These are phyloP conservation scores for Volucella inflata DNA, from an alignment of 2,888 invertebrate species.

Conservation along the genomic window DNA sequence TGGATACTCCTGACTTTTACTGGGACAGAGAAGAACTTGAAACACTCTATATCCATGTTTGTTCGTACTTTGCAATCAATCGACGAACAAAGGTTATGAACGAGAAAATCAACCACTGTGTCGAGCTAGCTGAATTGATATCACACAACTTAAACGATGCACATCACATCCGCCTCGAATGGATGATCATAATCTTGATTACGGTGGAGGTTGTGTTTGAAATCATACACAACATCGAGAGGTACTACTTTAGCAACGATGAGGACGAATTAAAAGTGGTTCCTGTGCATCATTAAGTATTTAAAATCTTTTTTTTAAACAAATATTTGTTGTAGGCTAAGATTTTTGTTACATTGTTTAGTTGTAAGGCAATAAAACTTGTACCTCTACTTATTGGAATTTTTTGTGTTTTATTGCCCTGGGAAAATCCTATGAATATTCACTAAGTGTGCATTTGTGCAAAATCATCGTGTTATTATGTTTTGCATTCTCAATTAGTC, in stretches of 20 bases:
- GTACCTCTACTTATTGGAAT: not conserved
- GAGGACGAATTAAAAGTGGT: not conserved
- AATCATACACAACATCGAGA: slow-evolving; percentile 89
- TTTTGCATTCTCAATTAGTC: not conserved
- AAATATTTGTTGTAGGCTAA: slow-evolving; percentile 14
- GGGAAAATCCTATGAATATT: not conserved
- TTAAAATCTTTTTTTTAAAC: not conserved
- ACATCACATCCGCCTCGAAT: slow-evolving; percentile 96
- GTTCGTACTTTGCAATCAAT: slow-evolving; percentile 92
- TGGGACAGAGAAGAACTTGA: slow-evolving; percentile 98
- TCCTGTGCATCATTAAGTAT: slow-evolving; percentile 27
- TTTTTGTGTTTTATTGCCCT: not conserved
- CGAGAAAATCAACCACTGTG: slow-evolving; percentile 97
- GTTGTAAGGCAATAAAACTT: slow-evolving; percentile 37
- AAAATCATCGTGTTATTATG: not conserved
- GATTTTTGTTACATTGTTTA: slow-evolving; percentile 25
- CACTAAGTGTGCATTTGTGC: not conserved
- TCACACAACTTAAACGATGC: slow-evolving; percentile 95
- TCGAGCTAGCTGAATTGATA: slow-evolving; percentile 94
- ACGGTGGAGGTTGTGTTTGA: slow-evolving; percentile 97
- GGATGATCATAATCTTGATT: slow-evolving; percentile 98
- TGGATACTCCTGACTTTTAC: slow-evolving; percentile 98
- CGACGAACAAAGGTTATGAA: slow-evolving; percentile 97
- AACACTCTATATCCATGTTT: slow-evolving; percentile 91
- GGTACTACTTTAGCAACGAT: slow-evolving; percentile 82